phyloP scores from a whole-genome alignment of 2,113 vertebrate genomes.

The Antechinus flavipes region DNA sequence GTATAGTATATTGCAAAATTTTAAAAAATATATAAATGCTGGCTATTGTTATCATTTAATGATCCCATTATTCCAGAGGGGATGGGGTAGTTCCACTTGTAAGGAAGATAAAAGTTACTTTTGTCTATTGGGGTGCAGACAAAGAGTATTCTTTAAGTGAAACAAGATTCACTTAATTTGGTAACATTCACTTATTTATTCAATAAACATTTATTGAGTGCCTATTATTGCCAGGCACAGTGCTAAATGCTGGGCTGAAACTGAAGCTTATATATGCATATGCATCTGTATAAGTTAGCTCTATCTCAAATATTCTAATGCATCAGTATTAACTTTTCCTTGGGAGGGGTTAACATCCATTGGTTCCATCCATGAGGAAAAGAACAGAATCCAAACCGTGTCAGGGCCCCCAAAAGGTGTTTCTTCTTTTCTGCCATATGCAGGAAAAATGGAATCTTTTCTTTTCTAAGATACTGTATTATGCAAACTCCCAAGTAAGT shows the following conservation, averaged over 20 bases:
- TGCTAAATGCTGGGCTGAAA: neutral
- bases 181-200: neutral
- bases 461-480: neutral
- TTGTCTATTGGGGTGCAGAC: neutral
- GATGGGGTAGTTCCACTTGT: neutral
- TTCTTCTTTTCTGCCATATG: neutral
- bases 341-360: conserved; percentile 28
- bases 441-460: neutral
- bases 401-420: neutral
- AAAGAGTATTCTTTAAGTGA: no score
- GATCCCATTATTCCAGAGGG: neutral
- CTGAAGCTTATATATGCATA: neutral
- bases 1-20: neutral
- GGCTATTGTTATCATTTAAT: neutral
- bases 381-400: accelerated
- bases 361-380: conserved; percentile 60
- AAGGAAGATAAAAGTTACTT: neutral
- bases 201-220: neutral
- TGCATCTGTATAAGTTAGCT: neutral
- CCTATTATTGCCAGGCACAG: neutral
- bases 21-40: neutral
- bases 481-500: accelerated
- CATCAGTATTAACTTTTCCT: neutral
- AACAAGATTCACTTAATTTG: neutral
- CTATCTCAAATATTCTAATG: neutral